These are phyloP conservation scores for Sturnira hondurensis DNA, from an alignment of 2,113 vertebrate genomes.

Conservation along the genomic window DNA sequence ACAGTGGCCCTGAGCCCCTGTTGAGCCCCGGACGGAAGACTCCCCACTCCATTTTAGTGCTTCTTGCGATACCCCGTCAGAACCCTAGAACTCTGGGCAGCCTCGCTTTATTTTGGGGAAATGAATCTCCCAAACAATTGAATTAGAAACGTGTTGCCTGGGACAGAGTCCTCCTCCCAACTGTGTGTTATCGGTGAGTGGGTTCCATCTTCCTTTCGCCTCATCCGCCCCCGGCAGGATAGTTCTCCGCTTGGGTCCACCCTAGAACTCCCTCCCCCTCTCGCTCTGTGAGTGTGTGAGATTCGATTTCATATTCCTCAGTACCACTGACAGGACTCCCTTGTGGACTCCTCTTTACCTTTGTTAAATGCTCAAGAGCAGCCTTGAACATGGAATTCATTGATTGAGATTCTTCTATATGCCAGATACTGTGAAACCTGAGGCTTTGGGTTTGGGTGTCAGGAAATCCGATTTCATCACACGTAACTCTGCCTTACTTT, in stretches of 20 bases:
- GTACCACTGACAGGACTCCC: not conserved
- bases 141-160: not conserved
- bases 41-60: not conserved
- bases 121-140: not conserved
- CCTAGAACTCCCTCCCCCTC: too few relatives aligned
- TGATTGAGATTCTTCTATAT: not conserved
- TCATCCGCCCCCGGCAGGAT: not conserved
- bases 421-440: not conserved
- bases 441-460: not conserved
- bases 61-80: not conserved
- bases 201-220: not conserved
- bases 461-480: not conserved
- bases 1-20: fast-evolving
- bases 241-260: not conserved
- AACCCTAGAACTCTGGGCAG: not conserved
- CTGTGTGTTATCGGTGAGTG: not conserved
- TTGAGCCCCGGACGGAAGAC: not conserved
- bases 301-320: not conserved
- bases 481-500: not conserved
- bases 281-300: not conserved
- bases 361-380: not conserved
- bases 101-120: not conserved
- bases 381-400: not conserved
- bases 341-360: not conserved
- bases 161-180: not conserved